Evolutionary conservation across 2,888 invertebrate genomes (phyloP).

Genomic region (Heliconius erato): DNA sequence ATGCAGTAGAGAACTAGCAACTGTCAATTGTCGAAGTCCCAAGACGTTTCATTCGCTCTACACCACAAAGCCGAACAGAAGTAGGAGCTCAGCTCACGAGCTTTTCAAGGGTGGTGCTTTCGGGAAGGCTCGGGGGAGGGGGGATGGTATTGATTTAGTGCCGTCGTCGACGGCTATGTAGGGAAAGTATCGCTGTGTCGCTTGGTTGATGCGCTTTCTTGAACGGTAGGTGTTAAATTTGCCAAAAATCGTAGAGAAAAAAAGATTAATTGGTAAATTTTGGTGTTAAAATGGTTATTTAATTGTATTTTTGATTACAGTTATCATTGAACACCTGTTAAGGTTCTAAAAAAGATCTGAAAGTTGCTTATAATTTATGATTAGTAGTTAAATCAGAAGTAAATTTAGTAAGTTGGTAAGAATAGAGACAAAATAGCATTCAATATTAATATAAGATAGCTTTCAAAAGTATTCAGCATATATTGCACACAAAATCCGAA

Average conservation of each 20-base stretch:
- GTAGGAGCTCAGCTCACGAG: slow-evolving; percentile 86
- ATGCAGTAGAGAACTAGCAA: background rate
- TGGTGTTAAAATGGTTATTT: background rate
- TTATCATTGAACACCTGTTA: background rate
- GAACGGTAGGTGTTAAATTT: slow-evolving; percentile 47
- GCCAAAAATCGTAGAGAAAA: background rate
- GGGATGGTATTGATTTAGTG: slow-evolving; percentile 87
- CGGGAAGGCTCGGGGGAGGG: slow-evolving; percentile 76
- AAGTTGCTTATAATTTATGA: background rate
- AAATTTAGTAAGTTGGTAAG: background rate
- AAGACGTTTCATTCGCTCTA: slow-evolving; percentile 82
- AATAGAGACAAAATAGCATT: background rate
- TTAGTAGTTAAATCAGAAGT: background rate
- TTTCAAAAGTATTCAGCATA: background rate
- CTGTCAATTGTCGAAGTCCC: slow-evolving; percentile 81
- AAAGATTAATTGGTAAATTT: background rate
- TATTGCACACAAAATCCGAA: slow-evolving; percentile 19
- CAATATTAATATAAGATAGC: background rate
- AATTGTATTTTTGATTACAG: background rate
- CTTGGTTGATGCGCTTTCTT: slow-evolving; percentile 84
- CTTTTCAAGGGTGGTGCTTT: slow-evolving; percentile 86
- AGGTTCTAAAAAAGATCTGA: background rate
- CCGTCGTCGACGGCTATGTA: slow-evolving; percentile 86
- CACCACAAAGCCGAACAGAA: slow-evolving; percentile 86
- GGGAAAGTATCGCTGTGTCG: slow-evolving; percentile 79